Evolutionary conservation across 2,113 vertebrate genomes (phyloP).

Genomic region (Oryctolagus cuniculus): DNA sequence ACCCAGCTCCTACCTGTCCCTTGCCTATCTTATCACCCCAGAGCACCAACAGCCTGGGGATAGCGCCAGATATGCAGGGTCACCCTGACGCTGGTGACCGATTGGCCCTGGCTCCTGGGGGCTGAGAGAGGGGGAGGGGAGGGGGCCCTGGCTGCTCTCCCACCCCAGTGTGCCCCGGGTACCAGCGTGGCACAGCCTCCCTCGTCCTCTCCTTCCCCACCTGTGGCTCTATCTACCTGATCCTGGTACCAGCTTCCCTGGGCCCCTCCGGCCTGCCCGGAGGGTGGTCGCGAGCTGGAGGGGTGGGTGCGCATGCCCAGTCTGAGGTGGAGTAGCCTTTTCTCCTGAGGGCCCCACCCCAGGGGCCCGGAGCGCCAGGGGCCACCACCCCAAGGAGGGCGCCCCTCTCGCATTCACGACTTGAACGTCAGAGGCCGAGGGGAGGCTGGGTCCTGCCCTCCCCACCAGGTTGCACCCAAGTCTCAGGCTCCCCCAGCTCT

Average conservation of each 20-base stretch:
- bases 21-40: background rate
- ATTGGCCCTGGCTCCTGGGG: background rate
- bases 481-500: constrained; percentile 17
- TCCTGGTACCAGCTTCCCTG: background rate
- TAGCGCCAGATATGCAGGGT: background rate
- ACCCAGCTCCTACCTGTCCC: background rate
- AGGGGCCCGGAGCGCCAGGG: background rate
- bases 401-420: background rate
- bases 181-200: background rate
- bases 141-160: no score
- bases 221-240: no score
- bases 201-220: background rate
- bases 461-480: background rate
- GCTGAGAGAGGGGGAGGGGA: no score
- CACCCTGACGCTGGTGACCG: constrained; percentile 46
- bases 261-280: background rate
- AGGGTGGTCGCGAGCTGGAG: background rate
- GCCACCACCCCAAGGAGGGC: background rate
- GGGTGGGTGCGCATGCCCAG: background rate
- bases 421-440: background rate
- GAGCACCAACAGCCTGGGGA: background rate
- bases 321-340: background rate
- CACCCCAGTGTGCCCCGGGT: no score
- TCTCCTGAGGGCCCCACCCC: background rate
- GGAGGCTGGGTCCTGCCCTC: background rate